These are phyloP conservation scores for Pollenia griseotomentosa DNA, from an alignment of 2,888 invertebrate species.

Conservation along the genomic window DNA sequence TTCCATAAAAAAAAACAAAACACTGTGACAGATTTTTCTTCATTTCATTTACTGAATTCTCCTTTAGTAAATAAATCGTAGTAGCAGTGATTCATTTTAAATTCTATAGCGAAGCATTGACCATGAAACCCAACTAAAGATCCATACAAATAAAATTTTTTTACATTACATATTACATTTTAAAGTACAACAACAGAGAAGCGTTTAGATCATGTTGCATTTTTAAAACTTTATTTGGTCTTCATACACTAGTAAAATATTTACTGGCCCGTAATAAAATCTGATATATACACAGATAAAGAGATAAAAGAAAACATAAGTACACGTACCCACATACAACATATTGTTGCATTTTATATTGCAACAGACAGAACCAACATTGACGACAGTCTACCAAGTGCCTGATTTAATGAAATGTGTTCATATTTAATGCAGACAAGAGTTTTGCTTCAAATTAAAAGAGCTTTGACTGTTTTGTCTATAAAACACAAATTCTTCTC, in stretches of 20 bases:
- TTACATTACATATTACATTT: conserved; percentile 24
- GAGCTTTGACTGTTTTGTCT: conserved; percentile 28
- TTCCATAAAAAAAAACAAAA: no score
- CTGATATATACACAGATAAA: conserved; percentile 21
- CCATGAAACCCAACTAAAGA: conserved; percentile 54
- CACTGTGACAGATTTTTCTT: not conserved
- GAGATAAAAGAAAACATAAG: not conserved
- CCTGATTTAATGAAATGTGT: no score
- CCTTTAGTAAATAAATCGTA: conserved; percentile 3
- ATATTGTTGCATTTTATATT: conserved; percentile 3
- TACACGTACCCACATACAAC: conserved; percentile 7
- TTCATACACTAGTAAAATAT: conserved; percentile 32
- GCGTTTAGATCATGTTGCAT: conserved; percentile 40
- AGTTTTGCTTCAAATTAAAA: not conserved
- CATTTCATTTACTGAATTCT: not conserved
- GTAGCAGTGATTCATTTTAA: conserved; percentile 18
- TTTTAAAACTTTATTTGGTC: conserved; percentile 51
- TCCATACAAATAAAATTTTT: conserved; percentile 8
- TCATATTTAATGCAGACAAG: not conserved
- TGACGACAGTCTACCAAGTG: not conserved
- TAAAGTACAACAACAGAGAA: conserved; percentile 5
- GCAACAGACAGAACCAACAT: conserved; percentile 5
- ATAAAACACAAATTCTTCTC: conserved; percentile 2
- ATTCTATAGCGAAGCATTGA: conserved; percentile 30
- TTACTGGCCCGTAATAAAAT: conserved; percentile 29